These are phyloP conservation scores for Anoplophora glabripennis DNA, from an alignment of 1,140 invertebrate genomes.

Conservation along the genomic window DNA sequence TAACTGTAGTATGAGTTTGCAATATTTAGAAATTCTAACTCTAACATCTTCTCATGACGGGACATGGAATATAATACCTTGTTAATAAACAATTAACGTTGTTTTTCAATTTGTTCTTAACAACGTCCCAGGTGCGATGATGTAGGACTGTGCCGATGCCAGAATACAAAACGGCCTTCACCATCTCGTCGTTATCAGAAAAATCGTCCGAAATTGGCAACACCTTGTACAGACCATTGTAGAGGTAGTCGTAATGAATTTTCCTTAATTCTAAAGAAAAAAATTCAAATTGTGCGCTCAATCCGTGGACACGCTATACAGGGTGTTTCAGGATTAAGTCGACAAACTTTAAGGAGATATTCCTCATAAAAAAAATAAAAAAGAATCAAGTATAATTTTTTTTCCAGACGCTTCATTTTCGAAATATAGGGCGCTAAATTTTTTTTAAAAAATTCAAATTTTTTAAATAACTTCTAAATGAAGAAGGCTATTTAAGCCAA, in stretches of 20 bases:
- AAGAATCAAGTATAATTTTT: too few relatives aligned
- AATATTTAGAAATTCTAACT: too few relatives aligned
- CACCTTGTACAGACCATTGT: conserved; percentile 34
- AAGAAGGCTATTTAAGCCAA: too few relatives aligned
- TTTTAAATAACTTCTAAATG: too few relatives aligned
- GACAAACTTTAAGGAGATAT: too few relatives aligned
- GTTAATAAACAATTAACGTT: conserved; percentile 38
- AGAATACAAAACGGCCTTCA: conserved; percentile 44
- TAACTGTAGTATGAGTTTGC: background rate
- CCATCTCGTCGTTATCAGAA: conserved; percentile 44
- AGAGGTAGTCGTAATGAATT: conserved; percentile 44
- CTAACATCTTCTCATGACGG: background rate
- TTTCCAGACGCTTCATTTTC: too few relatives aligned
- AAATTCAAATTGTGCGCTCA: too few relatives aligned
- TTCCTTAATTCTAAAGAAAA: conserved; percentile 41
- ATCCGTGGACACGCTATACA: too few relatives aligned
- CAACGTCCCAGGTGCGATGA: conserved; percentile 40
- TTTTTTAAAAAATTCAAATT: too few relatives aligned
- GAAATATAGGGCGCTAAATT: too few relatives aligned
- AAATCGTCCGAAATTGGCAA: conserved; percentile 40
- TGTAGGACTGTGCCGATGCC: conserved; percentile 42
- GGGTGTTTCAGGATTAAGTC: too few relatives aligned
- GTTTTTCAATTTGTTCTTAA: conserved; percentile 41
- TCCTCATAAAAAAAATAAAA: too few relatives aligned
- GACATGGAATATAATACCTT: conserved; percentile 27